Conservation (phyloP, 2,888 invertebrate genomes). For the Limnephilus rhombicus region DNA sequence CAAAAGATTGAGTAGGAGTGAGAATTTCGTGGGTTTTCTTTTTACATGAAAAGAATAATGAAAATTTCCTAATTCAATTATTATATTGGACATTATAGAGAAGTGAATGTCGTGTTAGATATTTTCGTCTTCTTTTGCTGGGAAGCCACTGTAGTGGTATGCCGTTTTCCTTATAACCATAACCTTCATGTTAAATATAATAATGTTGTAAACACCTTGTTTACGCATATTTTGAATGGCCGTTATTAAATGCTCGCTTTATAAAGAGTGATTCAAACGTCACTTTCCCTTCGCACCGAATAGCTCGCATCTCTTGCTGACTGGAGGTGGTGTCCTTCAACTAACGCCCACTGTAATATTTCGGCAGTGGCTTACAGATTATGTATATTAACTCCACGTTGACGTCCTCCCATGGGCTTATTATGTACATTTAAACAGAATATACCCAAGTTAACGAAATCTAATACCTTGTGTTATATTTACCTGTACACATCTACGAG, state of each 20-base stretch:
- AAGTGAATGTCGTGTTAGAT: too few relatives aligned
- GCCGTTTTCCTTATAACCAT: too few relatives aligned
- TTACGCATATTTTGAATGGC: neutral
- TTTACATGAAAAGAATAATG: neutral
- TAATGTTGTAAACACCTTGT: neutral
- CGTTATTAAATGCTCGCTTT: slow-evolving; percentile 3
- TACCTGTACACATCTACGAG: neutral
- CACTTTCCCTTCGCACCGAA: slow-evolving; percentile 18
- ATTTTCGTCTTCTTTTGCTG: too few relatives aligned
- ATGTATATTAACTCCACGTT: neutral
- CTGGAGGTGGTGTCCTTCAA: neutral
- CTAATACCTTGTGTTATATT: neutral
- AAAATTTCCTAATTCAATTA: neutral
- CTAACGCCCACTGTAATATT: slow-evolving; percentile 4
- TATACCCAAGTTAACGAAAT: neutral
- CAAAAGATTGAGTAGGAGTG: neutral
- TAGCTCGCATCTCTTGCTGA: neutral
- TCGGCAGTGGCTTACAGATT: slow-evolving; percentile 23
- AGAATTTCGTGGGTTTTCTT: neutral
- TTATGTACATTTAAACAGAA: neutral
- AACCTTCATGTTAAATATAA: neutral
- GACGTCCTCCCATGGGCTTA: slow-evolving; percentile 12
- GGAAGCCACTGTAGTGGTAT: too few relatives aligned
- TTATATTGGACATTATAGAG: too few relatives aligned
- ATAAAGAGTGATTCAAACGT: neutral